phyloP scores from a whole-genome alignment of 64 coral and sea anemone species.

The Porites lutea region DNA sequence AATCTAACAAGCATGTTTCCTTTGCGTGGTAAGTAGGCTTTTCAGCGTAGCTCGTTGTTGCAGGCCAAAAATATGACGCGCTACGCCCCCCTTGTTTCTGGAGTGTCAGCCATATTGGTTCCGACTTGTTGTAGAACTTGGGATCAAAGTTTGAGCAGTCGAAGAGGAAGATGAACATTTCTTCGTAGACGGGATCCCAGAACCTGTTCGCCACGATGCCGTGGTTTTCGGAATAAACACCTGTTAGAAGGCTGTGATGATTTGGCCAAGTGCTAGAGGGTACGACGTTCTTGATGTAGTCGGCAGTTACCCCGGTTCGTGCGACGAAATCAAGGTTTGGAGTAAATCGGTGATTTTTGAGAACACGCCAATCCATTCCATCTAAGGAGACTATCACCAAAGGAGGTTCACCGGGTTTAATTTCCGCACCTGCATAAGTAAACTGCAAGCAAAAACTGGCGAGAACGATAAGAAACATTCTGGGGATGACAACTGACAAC shows the following conservation, averaged over 20 bases:
- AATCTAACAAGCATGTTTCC: constrained; percentile 17
- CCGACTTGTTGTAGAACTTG: constrained; percentile 82
- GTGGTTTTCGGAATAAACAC: constrained; percentile 87
- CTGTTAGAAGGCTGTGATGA: constrained; percentile 64
- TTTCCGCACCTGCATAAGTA: not conserved
- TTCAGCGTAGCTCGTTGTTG: constrained; percentile 17
- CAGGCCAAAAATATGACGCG: constrained; percentile 45
- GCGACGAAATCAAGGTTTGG: constrained; percentile 80
- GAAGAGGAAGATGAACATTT: constrained; percentile 64
- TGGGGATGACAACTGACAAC: too few relatives aligned
- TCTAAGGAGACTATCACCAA: constrained; percentile 78
- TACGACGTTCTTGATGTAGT: constrained; percentile 64
- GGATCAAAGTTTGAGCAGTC: constrained; percentile 79
- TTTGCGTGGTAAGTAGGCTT: constrained; percentile 39
- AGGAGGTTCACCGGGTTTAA: not conserved
- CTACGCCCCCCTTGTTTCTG: constrained; percentile 53
- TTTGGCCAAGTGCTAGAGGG: constrained; percentile 79
- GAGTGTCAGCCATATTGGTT: constrained; percentile 85
- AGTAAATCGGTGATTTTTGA: constrained; percentile 24
- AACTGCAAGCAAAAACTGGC: not conserved
- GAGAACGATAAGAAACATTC: not conserved
- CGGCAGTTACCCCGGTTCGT: constrained; percentile 63
- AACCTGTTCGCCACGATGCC: constrained; percentile 80
- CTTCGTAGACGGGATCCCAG: constrained; percentile 85
- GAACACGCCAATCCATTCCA: constrained; percentile 75